phyloP scores from a whole-genome alignment of 2,797 vertebrate genomes.

The Sebastes melanostomus region DNA sequence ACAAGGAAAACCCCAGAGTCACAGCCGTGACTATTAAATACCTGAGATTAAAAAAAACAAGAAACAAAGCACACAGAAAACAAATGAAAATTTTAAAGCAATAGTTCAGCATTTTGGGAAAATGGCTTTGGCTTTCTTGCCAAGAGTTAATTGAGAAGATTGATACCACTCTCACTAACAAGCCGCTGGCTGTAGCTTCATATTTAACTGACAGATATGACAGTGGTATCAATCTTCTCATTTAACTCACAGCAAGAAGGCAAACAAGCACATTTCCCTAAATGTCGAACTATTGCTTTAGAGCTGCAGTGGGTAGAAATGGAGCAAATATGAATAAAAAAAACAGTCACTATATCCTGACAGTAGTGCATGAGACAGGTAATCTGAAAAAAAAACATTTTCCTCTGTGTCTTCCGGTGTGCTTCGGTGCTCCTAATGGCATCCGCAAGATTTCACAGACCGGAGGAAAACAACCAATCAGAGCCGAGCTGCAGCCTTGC shows the following conservation, averaged over 20 bases:
- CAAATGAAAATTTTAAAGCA: neutral
- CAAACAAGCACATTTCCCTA: neutral
- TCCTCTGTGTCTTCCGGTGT: too few species aligned
- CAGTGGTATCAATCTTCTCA: neutral
- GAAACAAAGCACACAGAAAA: neutral
- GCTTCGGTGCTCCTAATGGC: too few species aligned
- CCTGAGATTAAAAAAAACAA: neutral
- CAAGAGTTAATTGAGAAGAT: neutral
- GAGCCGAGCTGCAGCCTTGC: fast-evolving
- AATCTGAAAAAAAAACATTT: too few species aligned
- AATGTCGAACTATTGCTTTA: neutral
- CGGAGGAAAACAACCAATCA: too few species aligned
- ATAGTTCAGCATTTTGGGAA: neutral
- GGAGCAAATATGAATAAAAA: too few species aligned
- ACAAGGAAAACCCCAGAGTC: neutral
- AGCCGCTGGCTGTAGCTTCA: too few species aligned
- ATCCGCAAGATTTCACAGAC: too few species aligned
- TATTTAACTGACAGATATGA: neutral
- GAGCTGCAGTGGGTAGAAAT: too few species aligned
- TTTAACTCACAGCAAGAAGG: neutral
- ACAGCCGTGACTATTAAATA: neutral
- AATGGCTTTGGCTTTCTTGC: neutral
- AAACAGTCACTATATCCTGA: too few species aligned
- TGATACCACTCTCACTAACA: neutral
- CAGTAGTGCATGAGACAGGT: too few species aligned